Conservation (phyloP, 2,797 vertebrate genomes). For the Oophaga sylvatica region DNA sequence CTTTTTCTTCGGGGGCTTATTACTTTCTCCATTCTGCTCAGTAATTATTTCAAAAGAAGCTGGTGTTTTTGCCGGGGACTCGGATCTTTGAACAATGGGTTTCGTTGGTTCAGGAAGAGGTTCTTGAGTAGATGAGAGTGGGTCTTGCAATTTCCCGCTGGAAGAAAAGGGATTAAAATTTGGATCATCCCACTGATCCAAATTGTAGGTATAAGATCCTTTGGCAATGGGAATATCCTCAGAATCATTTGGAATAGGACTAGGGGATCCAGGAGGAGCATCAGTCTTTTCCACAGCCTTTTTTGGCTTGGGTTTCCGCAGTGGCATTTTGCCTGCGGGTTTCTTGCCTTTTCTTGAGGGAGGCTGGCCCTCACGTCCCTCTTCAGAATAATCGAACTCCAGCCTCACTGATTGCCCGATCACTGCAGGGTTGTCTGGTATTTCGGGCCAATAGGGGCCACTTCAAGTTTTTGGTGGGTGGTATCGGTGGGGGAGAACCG, state of each 20-base stretch:
- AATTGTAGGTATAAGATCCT: slow-evolving; percentile 89
- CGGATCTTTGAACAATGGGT: slow-evolving; percentile 79
- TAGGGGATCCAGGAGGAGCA: slow-evolving; percentile 74
- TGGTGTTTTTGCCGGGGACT: slow-evolving; percentile 86
- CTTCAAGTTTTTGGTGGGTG: slow-evolving; percentile 70
- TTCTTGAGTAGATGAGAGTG: slow-evolving; percentile 83
- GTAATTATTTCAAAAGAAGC: slow-evolving; percentile 87
- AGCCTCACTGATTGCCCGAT: slow-evolving; percentile 88
- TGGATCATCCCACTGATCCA: slow-evolving; percentile 94
- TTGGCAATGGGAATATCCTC: slow-evolving; percentile 81
- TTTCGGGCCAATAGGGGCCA: slow-evolving; percentile 72
- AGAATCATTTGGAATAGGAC: slow-evolving; percentile 75
- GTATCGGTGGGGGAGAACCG: slow-evolving; percentile 68
- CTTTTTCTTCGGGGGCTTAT: slow-evolving; percentile 88
- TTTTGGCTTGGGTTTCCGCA: slow-evolving; percentile 92
- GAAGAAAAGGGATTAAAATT: slow-evolving; percentile 92
- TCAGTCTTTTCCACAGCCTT: slow-evolving; percentile 86
- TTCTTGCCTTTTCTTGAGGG: slow-evolving; percentile 93
- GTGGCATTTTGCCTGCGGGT: slow-evolving; percentile 92
- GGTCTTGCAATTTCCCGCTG: slow-evolving; percentile 82
- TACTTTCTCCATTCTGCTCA: slow-evolving; percentile 83
- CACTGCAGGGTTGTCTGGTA: slow-evolving; percentile 81
- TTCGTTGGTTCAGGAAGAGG: slow-evolving; percentile 84
- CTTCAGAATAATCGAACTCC: slow-evolving; percentile 98
- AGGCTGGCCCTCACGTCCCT: slow-evolving; percentile 77